phyloP scores from a whole-genome alignment of 2,888 invertebrate genomes.

The Blastobasis lacticolella region DNA sequence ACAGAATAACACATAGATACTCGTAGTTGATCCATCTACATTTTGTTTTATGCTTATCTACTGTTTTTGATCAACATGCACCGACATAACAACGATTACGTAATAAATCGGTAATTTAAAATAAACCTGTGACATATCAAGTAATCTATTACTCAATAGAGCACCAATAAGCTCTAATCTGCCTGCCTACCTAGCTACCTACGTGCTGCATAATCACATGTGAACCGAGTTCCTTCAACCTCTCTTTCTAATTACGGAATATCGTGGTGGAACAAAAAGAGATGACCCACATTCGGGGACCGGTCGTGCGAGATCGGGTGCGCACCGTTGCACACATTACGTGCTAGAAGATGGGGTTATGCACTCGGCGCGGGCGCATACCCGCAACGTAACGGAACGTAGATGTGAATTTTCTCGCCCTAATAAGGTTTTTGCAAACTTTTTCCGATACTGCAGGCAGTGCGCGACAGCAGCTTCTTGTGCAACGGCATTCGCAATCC shows the following conservation, averaged over 20 bases:
- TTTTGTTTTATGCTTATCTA: no score
- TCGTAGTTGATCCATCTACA: no score
- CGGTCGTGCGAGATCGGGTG: conserved; percentile 70
- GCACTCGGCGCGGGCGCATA: conserved; percentile 44
- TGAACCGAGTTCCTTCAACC: conserved; percentile 13
- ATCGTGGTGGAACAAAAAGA: conserved; percentile 72
- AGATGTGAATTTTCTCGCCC: conserved; percentile 72
- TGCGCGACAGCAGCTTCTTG: conserved; percentile 39
- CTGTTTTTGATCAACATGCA: no score
- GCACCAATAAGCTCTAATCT: conserved; percentile 7
- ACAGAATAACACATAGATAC: no score
- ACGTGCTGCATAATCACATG: conserved; percentile 10
- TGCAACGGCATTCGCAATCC: conserved; percentile 45
- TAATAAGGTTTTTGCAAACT: conserved; percentile 59
- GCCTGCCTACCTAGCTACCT: background rate
- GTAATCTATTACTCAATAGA: conserved; percentile 1
- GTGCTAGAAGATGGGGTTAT: conserved; percentile 67
- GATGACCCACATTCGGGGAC: conserved; percentile 69
- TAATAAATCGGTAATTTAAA: background rate
- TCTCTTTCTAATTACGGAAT: conserved; percentile 72
- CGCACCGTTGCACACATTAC: conserved; percentile 70
- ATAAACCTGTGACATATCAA: background rate
- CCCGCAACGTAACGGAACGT: conserved; percentile 48
- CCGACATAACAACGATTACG: no score
- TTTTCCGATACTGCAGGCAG: conserved; percentile 60